phyloP scores from a whole-genome alignment of 2,888 invertebrate genomes.

The Eupithecia dodoneata region DNA sequence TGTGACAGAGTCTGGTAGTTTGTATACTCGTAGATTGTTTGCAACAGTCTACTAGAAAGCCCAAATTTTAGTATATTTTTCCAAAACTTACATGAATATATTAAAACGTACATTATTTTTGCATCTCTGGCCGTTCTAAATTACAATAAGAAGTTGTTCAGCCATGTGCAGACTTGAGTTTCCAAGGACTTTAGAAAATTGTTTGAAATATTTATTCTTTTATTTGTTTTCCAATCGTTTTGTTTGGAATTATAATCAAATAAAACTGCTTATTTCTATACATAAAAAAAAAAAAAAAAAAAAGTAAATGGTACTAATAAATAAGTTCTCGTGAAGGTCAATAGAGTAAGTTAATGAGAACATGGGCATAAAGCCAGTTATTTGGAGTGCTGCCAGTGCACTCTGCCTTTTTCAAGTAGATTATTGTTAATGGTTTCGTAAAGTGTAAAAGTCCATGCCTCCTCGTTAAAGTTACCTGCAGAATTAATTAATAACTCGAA shows the following conservation, averaged over 20 bases:
- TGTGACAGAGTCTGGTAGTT: too few species aligned
- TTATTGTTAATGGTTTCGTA: slow-evolving; percentile 24
- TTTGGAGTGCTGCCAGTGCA: slow-evolving; percentile 27
- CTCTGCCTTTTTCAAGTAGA: slow-evolving; percentile 12
- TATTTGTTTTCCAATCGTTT: too few species aligned
- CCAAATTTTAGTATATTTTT: too few species aligned
- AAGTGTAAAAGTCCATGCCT: background rate
- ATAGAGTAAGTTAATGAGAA: background rate
- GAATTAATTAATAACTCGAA: background rate
- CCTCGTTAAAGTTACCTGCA: background rate
- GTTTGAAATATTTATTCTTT: too few species aligned
- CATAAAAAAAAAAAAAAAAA: background rate
- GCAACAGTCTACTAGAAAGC: too few species aligned
- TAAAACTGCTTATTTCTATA: too few species aligned
- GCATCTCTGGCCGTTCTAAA: background rate
- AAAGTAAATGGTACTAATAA: background rate
- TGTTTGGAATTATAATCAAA: too few species aligned
- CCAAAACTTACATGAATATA: too few species aligned
- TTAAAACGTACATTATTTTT: background rate
- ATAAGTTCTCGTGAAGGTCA: background rate
- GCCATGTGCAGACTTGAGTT: background rate
- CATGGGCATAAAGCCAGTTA: background rate
- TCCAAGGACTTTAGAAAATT: background rate
- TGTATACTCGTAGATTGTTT: too few species aligned
- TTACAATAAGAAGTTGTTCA: background rate